Percentiles rank a stretch among this genome's conserved stretches.
Conservation (phyloP, 2,888 invertebrate genomes). For the Leucania comma region DNA sequence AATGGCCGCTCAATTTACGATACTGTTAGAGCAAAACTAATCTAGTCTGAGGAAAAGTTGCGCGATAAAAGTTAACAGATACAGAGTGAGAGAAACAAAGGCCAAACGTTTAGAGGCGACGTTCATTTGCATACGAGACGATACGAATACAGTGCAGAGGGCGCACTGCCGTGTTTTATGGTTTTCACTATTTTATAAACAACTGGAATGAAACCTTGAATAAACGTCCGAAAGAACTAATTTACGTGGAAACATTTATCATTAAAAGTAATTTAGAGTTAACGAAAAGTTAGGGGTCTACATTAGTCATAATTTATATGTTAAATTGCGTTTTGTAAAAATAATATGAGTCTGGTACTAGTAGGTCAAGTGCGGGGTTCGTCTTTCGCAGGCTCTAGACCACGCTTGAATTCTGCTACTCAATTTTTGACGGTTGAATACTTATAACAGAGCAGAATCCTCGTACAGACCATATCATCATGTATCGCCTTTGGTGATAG, state of each 20-base stretch:
- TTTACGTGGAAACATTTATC: slow-evolving; percentile 47
- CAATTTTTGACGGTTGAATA: too few species aligned
- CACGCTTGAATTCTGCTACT: too few species aligned
- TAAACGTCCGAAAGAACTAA: slow-evolving; percentile 44
- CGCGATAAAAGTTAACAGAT: slow-evolving; percentile 79
- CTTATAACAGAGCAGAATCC: too few species aligned
- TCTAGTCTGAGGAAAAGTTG: slow-evolving; percentile 80
- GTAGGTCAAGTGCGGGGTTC: too few species aligned
- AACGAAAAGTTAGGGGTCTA: slow-evolving; percentile 36
- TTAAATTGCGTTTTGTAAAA: slow-evolving; percentile 63
- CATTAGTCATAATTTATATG: slow-evolving; percentile 52
- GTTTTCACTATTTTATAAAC: slow-evolving; percentile 68
- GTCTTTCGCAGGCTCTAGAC: too few species aligned
- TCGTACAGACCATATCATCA: too few species aligned
- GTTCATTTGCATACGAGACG: slow-evolving; percentile 81
- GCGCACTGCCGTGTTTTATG: slow-evolving; percentile 74
- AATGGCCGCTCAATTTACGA: slow-evolving; percentile 78
- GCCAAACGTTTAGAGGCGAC: slow-evolving; percentile 77
- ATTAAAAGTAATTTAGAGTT: slow-evolving; percentile 37
- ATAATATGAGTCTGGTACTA: slow-evolving; percentile 72
- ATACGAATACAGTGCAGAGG: slow-evolving; percentile 69
- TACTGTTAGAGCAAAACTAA: slow-evolving; percentile 83
- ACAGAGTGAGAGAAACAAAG: slow-evolving; percentile 77
- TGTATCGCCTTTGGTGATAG: too few species aligned
- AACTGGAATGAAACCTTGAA: slow-evolving; percentile 55